Evolutionary conservation across 2,888 invertebrate genomes (phyloP), one percentile per base, ranked within the genome.

Genomic region (Oligia fasciuncula): DNA sequence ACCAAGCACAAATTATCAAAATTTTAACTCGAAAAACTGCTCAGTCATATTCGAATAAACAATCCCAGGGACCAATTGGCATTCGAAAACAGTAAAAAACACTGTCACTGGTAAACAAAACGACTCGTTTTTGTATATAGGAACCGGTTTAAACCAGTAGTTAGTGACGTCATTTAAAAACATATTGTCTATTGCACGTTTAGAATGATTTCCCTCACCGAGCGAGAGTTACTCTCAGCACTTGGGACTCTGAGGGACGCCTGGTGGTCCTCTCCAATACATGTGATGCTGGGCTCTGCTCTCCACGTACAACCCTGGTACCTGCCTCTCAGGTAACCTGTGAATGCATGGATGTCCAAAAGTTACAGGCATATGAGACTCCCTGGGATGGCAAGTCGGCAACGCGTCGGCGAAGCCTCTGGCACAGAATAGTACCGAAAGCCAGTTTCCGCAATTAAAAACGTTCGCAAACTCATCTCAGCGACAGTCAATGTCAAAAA

Each of bases 241-340:
- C 75, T 57, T 75, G 75, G 76, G 76, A 75, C 43, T 65, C 76
- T 29, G 54, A 65, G 13, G 76, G 76, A 17, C 65, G 76, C 4
- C 75, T 76, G 23, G 75, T 76, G 63, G 43, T 75, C 40, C 75
- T 51, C 29, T 14, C 40, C 40, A 43, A 75, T 11, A 43, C 75
- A 6, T 46, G 54, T 29, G 76, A 76, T 0, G 75, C 63, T 29
- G 76, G 76, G 6, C 35, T 76, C 23, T 65, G 43, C 54, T 75
- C 43, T 5, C 8, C 63, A 29, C 5, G 43, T 1, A 49, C 19
- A 11, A n/a, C 29, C 29, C 40, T 13, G 17, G 54, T 76, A 75
- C 65, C 75, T 76, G 75, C 63, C 76, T 76, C 65, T 17, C 65
- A 76, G 76, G 76, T 76, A 76, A 76, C 76, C 35, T 54, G 51